Evolutionary conservation across 2,888 invertebrate genomes (phyloP).

Genomic region (Netelia melanura): DNA sequence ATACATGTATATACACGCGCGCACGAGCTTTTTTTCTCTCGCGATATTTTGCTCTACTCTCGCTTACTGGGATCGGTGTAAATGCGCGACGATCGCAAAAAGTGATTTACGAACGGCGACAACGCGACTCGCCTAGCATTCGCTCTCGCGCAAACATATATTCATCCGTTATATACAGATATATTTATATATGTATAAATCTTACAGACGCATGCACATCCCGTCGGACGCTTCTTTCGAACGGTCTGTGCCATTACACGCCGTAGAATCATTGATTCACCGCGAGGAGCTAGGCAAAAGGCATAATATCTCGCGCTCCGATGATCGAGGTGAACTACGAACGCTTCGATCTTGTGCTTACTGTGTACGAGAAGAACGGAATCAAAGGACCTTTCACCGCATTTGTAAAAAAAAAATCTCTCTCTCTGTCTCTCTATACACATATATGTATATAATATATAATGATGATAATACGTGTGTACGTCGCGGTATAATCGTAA

Average conservation of each 20-base stretch:
- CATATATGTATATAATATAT: slow-evolving; percentile 7
- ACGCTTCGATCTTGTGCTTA: neutral
- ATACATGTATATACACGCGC: slow-evolving; percentile 24
- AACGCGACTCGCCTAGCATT: slow-evolving; percentile 17
- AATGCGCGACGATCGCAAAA: slow-evolving; percentile 58
- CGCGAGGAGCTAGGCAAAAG: slow-evolving; percentile 29
- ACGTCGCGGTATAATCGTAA: slow-evolving; percentile 29
- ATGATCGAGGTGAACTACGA: slow-evolving; percentile 31
- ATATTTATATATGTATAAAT: slow-evolving; percentile 33
- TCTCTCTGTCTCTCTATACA: neutral
- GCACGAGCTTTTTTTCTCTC: slow-evolving; percentile 23
- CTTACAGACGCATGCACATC: slow-evolving; percentile 31
- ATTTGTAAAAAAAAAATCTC: slow-evolving; percentile 45
- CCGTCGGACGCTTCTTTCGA: slow-evolving; percentile 43
- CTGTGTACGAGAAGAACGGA: slow-evolving; percentile 19
- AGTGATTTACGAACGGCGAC: slow-evolving; percentile 66
- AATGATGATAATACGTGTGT: slow-evolving; percentile 10
- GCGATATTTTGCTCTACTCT: slow-evolving; percentile 48
- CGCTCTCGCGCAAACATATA: slow-evolving; percentile 2
- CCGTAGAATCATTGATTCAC: slow-evolving; percentile 49
- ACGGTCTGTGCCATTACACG: slow-evolving; percentile 30
- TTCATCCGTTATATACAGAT: neutral
- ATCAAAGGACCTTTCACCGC: slow-evolving; percentile 55
- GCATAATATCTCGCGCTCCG: slow-evolving; percentile 52
- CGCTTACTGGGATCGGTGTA: slow-evolving; percentile 40